Conservation (phyloP, 2,888 invertebrate species). For the Lepidochitona cinerea region DNA sequence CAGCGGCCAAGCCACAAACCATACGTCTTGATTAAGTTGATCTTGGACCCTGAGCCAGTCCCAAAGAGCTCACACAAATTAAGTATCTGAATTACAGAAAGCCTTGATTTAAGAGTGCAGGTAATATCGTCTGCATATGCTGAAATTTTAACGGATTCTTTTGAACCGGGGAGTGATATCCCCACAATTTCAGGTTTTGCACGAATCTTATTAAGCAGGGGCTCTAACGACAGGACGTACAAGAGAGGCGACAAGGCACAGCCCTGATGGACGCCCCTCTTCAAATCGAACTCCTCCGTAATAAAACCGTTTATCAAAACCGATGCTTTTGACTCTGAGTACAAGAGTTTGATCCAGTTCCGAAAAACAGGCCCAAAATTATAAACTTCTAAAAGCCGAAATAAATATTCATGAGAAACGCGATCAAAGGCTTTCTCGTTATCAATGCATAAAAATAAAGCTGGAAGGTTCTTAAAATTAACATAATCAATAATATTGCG, state of each 20-base stretch:
- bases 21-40: conserved; percentile 28
- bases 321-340: conserved; percentile 9
- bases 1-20: conserved; percentile 32
- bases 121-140: conserved; percentile 19
- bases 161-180: conserved; percentile 17
- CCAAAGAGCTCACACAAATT: conserved; percentile 15
- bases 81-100: not conserved
- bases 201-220: not conserved
- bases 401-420: conserved; percentile 36
- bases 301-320: not conserved
- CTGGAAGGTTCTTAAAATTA: conserved; percentile 28
- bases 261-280: not conserved
- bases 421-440: conserved; percentile 45
- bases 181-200: conserved; percentile 12
- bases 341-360: conserved; percentile 35
- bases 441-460: conserved; percentile 34
- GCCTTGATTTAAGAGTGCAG: not conserved
- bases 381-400: conserved; percentile 28
- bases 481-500: conserved; percentile 35
- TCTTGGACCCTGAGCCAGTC: conserved; percentile 25
- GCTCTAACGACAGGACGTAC: not conserved
- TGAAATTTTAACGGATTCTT: conserved; percentile 9
- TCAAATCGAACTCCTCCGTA: not conserved
- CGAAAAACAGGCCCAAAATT: conserved; percentile 34
- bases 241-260: not conserved